These are phyloP conservation scores for Synanthedon andrenaeformis DNA, from an alignment of 2,888 invertebrate species.

Conservation along the genomic window DNA sequence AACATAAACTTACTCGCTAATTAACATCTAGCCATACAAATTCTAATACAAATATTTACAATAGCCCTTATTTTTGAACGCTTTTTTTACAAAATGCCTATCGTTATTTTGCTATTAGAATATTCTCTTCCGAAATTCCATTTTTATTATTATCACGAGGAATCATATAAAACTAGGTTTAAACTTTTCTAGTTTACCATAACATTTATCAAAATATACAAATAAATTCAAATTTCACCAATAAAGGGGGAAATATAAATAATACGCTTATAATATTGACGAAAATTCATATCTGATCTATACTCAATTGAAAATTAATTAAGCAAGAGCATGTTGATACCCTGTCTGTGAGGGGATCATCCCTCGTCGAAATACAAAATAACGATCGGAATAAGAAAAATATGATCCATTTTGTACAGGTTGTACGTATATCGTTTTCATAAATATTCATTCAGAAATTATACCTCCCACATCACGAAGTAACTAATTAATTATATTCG, in stretches of 20 bases:
- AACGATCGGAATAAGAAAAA: conserved; percentile 8
- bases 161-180: neutral
- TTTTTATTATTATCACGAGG: too few species aligned
- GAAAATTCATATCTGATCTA: conserved; percentile 35
- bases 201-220: neutral
- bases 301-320: conserved; percentile 17
- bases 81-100: neutral
- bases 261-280: conserved; percentile 46
- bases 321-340: conserved; percentile 31
- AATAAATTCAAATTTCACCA: neutral
- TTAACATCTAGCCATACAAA: conserved; percentile 15
- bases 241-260: conserved; percentile 1
- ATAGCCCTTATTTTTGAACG: conserved; percentile 37
- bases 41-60: conserved; percentile 53
- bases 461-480: neutral
- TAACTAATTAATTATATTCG: too few species aligned
- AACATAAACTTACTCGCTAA: conserved; percentile 18
- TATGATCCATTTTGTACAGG: conserved; percentile 20
- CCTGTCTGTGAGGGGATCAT: conserved; percentile 36
- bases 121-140: too few species aligned
- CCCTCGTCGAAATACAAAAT: conserved; percentile 11
- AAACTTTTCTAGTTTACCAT: conserved; percentile 9
- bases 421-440: conserved; percentile 23
- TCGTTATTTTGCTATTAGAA: too few species aligned
- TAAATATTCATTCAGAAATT: conserved; percentile 5